Evolutionary conservation across 2,888 invertebrate species (phyloP), one percentile per base, ranked within the genome.

Genomic region (Chromoteleia sp.): DNA sequence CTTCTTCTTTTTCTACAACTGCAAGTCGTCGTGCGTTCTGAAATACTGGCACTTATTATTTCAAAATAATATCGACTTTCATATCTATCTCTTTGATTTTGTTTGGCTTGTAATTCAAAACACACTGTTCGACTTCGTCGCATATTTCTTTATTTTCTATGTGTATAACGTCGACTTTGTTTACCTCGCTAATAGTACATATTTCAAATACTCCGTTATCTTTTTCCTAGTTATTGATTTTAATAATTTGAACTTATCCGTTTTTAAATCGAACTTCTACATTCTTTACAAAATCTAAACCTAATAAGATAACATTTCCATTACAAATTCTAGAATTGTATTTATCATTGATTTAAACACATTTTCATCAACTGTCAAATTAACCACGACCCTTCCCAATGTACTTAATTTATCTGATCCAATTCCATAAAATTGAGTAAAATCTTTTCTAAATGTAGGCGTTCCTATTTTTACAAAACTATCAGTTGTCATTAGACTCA

Each of bases 51-150:
- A n/a, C n/a, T n/a, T n/a, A n/a, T n/a, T n/a, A n/a, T n/a, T n/a
- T n/a, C n/a, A n/a, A n/a, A n/a, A 36, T 15, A 7, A 17, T n/a
- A 8, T 39, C 58, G 77, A 85, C 87, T 29, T 85, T 83, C n/a
- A 87, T 77, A 7, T 61, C 43, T 0, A 78, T 52, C n/a, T 76
- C 45, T 29, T 74, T 73, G 17, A 36, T 58, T 48, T 41, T 15
- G 7, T 43, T 67, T 7, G 80, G 75, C 12, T 50, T 41, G 58
- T 76, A 83, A 29, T 54, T 43, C 5, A 33, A 30, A 15, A 33
- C 15, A 12, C 21, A 36, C 2, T 25, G 25, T 8, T 8, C 5
- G 15, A 17, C 56, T 14, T 56, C 29, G 0, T 43, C 6, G 56
- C 74, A 6, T 50, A 71, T 8, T n/a, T 33, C n/a, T 73, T 39